Base-by-base conservation (phyloP, 2,797 vertebrate genomes). In the Coendou prehensilis region DNA sequence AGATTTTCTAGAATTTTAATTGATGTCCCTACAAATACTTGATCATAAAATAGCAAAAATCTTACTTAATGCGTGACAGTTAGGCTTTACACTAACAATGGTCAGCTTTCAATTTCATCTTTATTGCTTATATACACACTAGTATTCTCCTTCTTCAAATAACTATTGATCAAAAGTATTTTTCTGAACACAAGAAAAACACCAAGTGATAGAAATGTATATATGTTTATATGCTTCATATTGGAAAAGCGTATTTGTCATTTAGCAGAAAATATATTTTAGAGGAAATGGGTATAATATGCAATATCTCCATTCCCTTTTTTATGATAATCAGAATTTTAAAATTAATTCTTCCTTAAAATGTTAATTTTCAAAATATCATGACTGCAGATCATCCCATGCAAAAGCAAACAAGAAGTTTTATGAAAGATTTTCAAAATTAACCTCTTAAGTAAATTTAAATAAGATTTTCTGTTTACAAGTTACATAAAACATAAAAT, bases 61-160 rank as follows among this genome's bases (percentile, higher is more conserved):
- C 37, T 41, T 41, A 41, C 64, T 75, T 97, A 28, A 18, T 95
- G 82, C 93, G 81, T 95, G 96, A 91, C 73, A 94, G 69, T 94
- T 97, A 86, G 94, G 91, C 94, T 98, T 98, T 78, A 91, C 97
- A 97, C 97, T 96, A 98, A 98, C 61, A 89, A 56, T 87, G 96
- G 89, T 89, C 54, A 75, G 7, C 57, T 97, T 98, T 97, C 33
- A 96, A 89, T 93, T 97, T 95, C 26, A 50, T 76, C 97, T 93
- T 96, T 85, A 94, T 97, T 98, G 78, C n/a, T 85, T 78, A 97
- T 86, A 97, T 87, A 71, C 56, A 96, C 69, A 96, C 95, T 91
- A 93, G 28, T 0, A 0, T 93, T 98, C 87, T 97, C 91, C 67
- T 97, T 97, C 83, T 90, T 84, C 37, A 85, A 88, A 47, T 71